A percentile compares a stretch with the other conserved stretches of the same genome.
Conservation (phyloP, 2,888 invertebrate species). For the Callimorpha dominula region DNA sequence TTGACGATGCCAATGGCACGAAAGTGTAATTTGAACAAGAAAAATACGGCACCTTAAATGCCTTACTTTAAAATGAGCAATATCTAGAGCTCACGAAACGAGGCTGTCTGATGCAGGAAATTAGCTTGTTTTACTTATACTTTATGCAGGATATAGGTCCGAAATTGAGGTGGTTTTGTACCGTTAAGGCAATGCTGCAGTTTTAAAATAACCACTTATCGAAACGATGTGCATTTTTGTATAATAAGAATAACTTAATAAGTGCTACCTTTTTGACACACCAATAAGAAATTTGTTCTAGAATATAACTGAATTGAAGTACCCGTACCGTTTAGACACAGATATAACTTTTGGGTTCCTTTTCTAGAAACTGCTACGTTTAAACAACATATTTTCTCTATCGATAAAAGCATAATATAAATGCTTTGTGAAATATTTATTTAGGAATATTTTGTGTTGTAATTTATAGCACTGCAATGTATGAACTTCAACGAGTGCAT, state of each 20-base stretch:
- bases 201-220: conserved; percentile 69
- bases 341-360: too few species aligned
- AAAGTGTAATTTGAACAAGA: conserved; percentile 8
- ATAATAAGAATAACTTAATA: conserved; percentile 40
- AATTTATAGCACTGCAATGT: conserved; percentile 13
- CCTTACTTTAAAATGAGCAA: conserved; percentile 42
- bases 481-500: conserved; percentile 26
- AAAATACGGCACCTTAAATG: conserved; percentile 18
- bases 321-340: conserved; percentile 1
- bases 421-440: neutral
- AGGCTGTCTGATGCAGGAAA: conserved; percentile 70
- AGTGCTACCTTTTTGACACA: conserved; percentile 48
- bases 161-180: conserved; percentile 73
- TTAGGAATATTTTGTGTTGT: neutral
- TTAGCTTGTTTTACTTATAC: conserved; percentile 71
- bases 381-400: neutral
- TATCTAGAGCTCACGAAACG: conserved; percentile 70
- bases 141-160: conserved; percentile 66
- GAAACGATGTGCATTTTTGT: conserved; percentile 62
- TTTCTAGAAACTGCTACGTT: too few species aligned
- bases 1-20: neutral
- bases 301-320: conserved; percentile 37
- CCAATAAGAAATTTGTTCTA: conserved; percentile 49
- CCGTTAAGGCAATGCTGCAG: conserved; percentile 73
- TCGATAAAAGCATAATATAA: neutral